Conservation (phyloP, 2,888 invertebrate species). For the Chirona hameri region DNA sequence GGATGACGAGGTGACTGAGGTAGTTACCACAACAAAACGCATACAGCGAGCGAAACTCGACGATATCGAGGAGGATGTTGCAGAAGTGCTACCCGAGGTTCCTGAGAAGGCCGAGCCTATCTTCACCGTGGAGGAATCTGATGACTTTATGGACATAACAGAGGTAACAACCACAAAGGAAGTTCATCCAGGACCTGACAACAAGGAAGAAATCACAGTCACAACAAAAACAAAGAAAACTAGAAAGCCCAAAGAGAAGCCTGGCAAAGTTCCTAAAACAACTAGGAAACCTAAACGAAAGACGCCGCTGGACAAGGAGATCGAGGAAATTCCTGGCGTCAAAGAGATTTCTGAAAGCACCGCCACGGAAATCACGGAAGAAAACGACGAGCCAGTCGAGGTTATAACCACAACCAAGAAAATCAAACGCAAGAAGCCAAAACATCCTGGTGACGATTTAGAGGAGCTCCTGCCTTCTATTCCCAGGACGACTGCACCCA, state of each 20-base stretch:
- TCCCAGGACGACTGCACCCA: no score
- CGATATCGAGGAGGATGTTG: no score
- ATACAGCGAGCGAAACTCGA: no score
- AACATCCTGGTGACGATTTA: not conserved
- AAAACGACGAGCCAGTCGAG: not conserved
- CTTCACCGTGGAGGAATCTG: no score
- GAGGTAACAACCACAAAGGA: no score
- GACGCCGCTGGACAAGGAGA: not conserved
- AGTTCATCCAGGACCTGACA: not conserved
- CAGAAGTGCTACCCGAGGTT: no score
- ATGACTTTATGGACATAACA: no score
- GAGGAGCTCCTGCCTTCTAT: no score
- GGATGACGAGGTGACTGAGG: no score
- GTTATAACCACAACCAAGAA: not conserved
- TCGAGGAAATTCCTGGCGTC: not conserved
- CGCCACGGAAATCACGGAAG: not conserved
- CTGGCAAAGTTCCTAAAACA: no score
- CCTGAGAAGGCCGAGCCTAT: no score
- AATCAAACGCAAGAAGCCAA: not conserved
- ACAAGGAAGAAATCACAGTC: not conserved
- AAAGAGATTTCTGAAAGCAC: not conserved
- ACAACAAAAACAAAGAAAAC: not conserved
- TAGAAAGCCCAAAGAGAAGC: not conserved
- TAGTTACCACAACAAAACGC: no score
- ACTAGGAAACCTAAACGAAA: not conserved